Evolutionary conservation across 2,888 invertebrate genomes (phyloP).

Genomic region (Polydesmus complanatus): DNA sequence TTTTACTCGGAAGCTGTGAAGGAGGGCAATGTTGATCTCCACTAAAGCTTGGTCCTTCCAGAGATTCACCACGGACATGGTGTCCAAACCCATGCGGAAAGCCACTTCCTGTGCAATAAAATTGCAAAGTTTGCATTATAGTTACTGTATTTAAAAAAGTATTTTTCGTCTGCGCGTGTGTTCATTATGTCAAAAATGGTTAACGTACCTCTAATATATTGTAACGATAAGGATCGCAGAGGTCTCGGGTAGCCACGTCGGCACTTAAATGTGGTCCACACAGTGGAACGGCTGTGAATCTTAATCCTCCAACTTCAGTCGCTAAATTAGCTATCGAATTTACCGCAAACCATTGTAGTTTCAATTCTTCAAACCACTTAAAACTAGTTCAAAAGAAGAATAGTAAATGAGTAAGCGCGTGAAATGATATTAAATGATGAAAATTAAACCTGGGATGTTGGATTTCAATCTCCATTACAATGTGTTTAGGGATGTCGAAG

Average conservation of each 20-base stretch:
- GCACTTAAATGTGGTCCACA: slow-evolving; percentile 98
- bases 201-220: slow-evolving; percentile 73
- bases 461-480: slow-evolving; percentile 70
- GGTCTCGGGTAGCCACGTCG: slow-evolving; percentile 83
- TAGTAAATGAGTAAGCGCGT: too few relatives aligned
- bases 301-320: slow-evolving; percentile 87
- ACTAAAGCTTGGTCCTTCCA: slow-evolving; percentile 90
- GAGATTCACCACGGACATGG: slow-evolving; percentile 63
- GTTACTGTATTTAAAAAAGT: too few relatives aligned
- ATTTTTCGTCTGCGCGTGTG: too few relatives aligned
- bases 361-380: slow-evolving; percentile 75
- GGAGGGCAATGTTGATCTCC: slow-evolving; percentile 78
- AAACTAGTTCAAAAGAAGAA: slow-evolving; percentile 43
- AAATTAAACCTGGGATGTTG: slow-evolving; percentile 87
- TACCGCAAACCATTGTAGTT: slow-evolving; percentile 75
- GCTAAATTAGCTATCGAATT: slow-evolving; percentile 86
- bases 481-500: slow-evolving; percentile 79
- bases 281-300: slow-evolving; percentile 86
- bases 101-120: too few relatives aligned
- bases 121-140: too few relatives aligned
- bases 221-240: slow-evolving; percentile 73
- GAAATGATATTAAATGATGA: too few relatives aligned
- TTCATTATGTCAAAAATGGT: too few relatives aligned
- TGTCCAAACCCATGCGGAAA: slow-evolving; percentile 72
- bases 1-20: slow-evolving; percentile 62